These are phyloP conservation scores for Hipparchia sbordonii DNA, from an alignment of 2,888 invertebrate species.

Conservation along the genomic window DNA sequence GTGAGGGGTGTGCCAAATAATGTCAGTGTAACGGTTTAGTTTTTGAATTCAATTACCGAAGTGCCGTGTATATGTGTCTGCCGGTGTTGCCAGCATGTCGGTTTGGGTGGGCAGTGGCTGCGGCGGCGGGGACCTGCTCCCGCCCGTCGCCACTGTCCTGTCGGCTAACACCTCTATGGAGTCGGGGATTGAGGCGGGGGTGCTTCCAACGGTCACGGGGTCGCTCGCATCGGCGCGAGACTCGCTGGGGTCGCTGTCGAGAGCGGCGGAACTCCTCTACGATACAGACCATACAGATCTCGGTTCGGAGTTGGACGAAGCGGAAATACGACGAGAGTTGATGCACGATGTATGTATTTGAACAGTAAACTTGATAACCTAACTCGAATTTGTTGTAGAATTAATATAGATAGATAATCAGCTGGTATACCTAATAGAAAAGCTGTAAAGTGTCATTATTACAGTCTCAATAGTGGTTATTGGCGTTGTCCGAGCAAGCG, in stretches of 20 bases:
- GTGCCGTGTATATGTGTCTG: conserved; percentile 62
- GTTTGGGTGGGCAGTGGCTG: conserved; percentile 78
- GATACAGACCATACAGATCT: conserved; percentile 92
- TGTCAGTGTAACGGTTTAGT: conserved; percentile 25
- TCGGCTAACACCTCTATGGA: conserved; percentile 83
- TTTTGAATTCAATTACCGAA: conserved; percentile 28
- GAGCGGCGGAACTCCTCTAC: conserved; percentile 85
- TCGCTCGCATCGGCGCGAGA: conserved; percentile 83
- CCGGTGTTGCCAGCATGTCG: conserved; percentile 69
- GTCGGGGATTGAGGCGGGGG: conserved; percentile 86
- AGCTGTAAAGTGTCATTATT: too few species aligned
- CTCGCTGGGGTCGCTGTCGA: conserved; percentile 83
- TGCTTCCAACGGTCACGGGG: conserved; percentile 88
- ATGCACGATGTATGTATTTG: conserved; percentile 88
- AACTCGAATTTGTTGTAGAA: too few species aligned
- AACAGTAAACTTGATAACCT: neutral
- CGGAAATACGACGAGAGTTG: conserved; percentile 88
- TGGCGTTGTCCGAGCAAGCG: too few species aligned
- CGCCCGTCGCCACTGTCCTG: conserved; percentile 67
- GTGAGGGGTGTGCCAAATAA: conserved; percentile 24
- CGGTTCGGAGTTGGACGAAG: conserved; percentile 90
- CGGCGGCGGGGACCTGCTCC: conserved; percentile 60
- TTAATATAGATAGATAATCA: too few species aligned
- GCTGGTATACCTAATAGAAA: too few species aligned
- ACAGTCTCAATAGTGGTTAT: too few species aligned